A percentile compares a stretch with the other conserved stretches of the same genome.
Evolutionary conservation across 1,140 invertebrate species (phyloP).

Genomic region (Gryllus bimaculatus): DNA sequence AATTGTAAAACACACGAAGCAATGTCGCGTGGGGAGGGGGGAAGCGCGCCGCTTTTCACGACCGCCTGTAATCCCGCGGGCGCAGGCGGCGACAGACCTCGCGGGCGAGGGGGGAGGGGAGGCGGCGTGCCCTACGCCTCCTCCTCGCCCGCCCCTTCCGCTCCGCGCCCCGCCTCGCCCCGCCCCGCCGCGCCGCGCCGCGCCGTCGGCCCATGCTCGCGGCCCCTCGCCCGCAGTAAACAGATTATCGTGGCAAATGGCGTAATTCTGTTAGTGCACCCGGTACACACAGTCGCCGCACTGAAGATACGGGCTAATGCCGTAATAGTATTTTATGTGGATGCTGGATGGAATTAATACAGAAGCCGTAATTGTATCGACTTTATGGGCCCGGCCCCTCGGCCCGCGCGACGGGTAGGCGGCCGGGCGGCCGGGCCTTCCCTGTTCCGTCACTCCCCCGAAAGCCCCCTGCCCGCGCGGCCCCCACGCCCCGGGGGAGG

Average conservation of each 20-base stretch:
- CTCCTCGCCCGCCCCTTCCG: too few species aligned
- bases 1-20: background rate
- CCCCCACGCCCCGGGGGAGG: too few species aligned
- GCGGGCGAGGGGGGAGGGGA: background rate
- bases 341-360: background rate
- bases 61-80: background rate
- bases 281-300: background rate
- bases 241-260: constrained; percentile 3
- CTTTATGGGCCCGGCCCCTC: background rate
- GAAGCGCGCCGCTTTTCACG: background rate
- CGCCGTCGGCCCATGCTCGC: too few species aligned
- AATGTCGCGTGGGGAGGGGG: too few species aligned
- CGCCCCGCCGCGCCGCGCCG: too few species aligned
- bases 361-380: constrained; percentile 4
- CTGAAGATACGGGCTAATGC: constrained; percentile 3
- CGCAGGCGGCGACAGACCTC: background rate
- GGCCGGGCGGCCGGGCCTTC: too few species aligned
- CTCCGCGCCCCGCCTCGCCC: too few species aligned
- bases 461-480: too few species aligned
- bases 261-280: constrained; percentile 1
- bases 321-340: constrained; percentile 5
- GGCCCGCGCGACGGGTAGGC: background rate
- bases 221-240: background rate
- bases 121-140: background rate
- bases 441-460: too few species aligned